These are phyloP conservation scores for Muscicapa striata DNA, from an alignment of 2,797 vertebrate genomes.

Conservation along the genomic window DNA sequence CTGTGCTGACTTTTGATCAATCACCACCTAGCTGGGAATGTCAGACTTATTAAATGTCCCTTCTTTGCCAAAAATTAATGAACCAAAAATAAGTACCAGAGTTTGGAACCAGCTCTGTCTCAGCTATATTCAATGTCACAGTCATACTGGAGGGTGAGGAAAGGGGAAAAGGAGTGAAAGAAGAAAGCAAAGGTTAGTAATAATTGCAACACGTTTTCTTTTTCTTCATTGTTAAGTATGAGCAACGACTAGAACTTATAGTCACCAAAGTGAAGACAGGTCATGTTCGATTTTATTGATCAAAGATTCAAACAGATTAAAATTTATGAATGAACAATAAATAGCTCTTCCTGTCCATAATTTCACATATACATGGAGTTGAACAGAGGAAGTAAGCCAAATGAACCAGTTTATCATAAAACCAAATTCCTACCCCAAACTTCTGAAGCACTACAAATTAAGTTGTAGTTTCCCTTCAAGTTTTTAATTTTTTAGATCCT, in stretches of 20 bases:
- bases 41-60: slow-evolving; percentile 11
- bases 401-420: background rate
- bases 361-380: background rate
- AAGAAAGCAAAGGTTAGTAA: background rate
- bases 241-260: background rate
- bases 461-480: background rate
- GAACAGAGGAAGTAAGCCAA: background rate
- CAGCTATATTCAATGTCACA: background rate
- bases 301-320: background rate
- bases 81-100: slow-evolving; percentile 38
- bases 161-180: background rate
- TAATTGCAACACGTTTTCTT: background rate
- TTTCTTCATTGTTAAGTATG: background rate
- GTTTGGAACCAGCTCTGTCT: slow-evolving; percentile 24
- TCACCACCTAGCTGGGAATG: slow-evolving; percentile 7
- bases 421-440: background rate
- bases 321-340: background rate
- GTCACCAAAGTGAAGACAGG: background rate
- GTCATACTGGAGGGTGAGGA: background rate
- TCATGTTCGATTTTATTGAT: background rate
- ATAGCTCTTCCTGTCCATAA: background rate
- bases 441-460: background rate
- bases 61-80: slow-evolving; percentile 46
- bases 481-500: background rate
- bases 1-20: slow-evolving; percentile 53